Percentiles rank a stretch among this genome's conserved stretches.
Evolutionary conservation across 2,888 invertebrate species (phyloP).

Genomic region (Euzetes globulus): DNA sequence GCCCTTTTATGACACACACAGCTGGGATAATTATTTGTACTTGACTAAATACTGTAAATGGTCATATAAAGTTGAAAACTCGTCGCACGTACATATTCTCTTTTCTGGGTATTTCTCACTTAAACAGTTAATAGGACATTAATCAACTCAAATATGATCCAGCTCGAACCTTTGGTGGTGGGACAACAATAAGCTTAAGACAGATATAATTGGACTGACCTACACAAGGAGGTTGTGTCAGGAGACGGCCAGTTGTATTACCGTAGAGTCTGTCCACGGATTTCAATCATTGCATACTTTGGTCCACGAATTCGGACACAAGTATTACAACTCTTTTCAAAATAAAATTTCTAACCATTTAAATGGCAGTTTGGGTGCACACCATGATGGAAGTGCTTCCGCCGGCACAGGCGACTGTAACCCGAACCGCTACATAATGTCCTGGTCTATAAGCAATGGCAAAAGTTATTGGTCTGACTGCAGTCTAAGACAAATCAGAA

Average conservation of each 20-base stretch:
- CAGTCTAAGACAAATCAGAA: neutral
- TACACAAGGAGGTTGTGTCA: neutral
- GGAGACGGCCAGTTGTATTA: neutral
- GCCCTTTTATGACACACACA: neutral
- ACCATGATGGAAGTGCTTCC: neutral
- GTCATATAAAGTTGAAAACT: neutral
- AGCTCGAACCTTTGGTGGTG: neutral
- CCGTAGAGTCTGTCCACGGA: neutral
- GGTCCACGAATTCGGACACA: slow-evolving; percentile 15
- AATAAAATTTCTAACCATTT: neutral
- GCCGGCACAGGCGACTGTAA: neutral
- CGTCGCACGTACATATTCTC: neutral
- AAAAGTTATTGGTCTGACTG: neutral
- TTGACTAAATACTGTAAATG: neutral
- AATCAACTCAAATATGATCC: neutral
- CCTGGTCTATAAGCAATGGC: neutral
- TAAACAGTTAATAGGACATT: neutral
- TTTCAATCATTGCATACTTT: neutral
- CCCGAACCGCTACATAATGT: neutral
- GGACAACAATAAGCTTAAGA: neutral
- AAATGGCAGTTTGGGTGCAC: neutral
- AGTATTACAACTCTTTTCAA: neutral
- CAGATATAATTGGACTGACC: neutral
- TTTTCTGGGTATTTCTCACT: neutral
- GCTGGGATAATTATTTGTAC: neutral